phyloP scores from a whole-genome alignment of 2,888 invertebrate species.

The Chesias legatella region DNA sequence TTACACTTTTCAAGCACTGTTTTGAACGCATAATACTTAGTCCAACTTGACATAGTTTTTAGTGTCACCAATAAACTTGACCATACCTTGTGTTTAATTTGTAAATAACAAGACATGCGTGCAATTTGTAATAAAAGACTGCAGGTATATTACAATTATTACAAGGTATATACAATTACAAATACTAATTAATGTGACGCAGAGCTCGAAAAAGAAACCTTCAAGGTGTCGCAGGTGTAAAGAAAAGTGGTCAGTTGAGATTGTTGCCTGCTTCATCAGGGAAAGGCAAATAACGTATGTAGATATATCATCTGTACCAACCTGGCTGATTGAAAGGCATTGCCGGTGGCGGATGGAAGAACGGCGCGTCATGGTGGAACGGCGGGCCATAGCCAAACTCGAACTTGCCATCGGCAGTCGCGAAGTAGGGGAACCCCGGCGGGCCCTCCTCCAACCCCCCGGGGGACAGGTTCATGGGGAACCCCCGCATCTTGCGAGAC shows the following conservation, averaged over 20 bases:
- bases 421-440: conserved; percentile 95
- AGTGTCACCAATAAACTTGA: conserved; percentile 2
- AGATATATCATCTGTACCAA: conserved; percentile 60
- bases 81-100: neutral
- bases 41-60: too few relatives aligned
- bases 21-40: too few relatives aligned
- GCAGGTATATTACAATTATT: too few relatives aligned
- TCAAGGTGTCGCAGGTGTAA: too few relatives aligned
- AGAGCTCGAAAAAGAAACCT: too few relatives aligned
- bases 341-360: conserved; percentile 88
- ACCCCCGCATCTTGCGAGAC: conserved; percentile 95
- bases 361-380: conserved; percentile 92
- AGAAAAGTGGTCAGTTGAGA: too few relatives aligned
- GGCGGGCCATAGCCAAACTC: conserved; percentile 94
- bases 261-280: too few relatives aligned
- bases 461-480: conserved; percentile 94
- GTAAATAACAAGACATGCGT: neutral
- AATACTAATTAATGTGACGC: too few relatives aligned
- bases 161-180: too few relatives aligned
- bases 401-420: conserved; percentile 92
- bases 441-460: conserved; percentile 95
- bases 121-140: neutral
- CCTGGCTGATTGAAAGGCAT: conserved; percentile 89
- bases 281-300: neutral
- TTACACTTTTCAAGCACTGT: neutral